Base-by-base conservation (phyloP, 23 tunicate genomes). In the Botrylloides violaceus region DNA sequence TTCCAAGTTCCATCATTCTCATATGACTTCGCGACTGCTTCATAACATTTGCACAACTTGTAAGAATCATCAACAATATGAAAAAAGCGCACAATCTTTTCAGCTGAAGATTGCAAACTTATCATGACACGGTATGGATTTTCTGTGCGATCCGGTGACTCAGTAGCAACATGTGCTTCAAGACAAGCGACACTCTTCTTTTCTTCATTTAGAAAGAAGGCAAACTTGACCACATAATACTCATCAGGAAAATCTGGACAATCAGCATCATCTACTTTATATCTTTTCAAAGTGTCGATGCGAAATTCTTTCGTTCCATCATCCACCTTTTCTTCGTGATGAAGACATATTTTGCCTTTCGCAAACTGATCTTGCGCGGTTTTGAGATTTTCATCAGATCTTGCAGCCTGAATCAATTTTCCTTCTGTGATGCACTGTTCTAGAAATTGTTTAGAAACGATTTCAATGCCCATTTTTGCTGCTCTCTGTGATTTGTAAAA, bases 401-500 rank as follows among this genome's bases (percentile, higher is more conserved):
- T 36, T 5, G 30, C 36, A 23, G 24, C 32, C 25, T 78, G 75
- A 43, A 84, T 61, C 23, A 84, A 29, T 32, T 55, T 29, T 21
- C 58, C 38, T 5, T 21, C 29, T 1, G 26, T 47, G 4, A 84
- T 32, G 49, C 74, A 84, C 20, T 84, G 70, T 3, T 20, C 32
- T 7, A 84, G 58, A 57, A 77, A 84, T 18, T 50, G 32, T 19
- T 65, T 56, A 0, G 30, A 30, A 59, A 84, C 70, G 4, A 84
- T 59, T 34, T 75, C 71, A 36, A 84, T 47, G 25, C 75, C 53
- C 27, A 78, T 34, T 1, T 57, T 29, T 49, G 18, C 29, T 0
- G 92, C 92, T 78, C 72, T 78, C 19, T 82, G 68, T 34, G 39
- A 38, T 58, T 63, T 64, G 47, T 84, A 84, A 18, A 57, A 55